Percentiles rank a stretch among this genome's conserved stretches.
Conservation (phyloP, 2,888 invertebrate genomes). For the Odiellus spinosus region DNA sequence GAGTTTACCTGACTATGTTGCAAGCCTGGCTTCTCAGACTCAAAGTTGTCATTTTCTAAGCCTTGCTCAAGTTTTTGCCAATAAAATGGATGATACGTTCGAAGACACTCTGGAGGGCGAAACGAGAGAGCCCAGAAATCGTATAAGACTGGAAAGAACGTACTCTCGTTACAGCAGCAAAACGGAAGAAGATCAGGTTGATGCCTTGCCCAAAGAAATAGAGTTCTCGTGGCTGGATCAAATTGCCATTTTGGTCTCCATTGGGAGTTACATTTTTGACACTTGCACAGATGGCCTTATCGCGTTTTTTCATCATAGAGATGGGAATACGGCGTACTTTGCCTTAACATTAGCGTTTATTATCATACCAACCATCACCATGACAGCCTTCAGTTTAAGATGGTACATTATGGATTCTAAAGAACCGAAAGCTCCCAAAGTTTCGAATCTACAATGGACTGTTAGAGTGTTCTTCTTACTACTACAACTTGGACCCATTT, state of each 20-base stretch:
- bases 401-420: conserved; percentile 36
- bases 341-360: conserved; percentile 52
- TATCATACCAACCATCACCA: conserved; percentile 54
- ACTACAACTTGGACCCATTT: conserved; percentile 55
- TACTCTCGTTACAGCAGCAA: too few species aligned
- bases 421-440: conserved; percentile 11
- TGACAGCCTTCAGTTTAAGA: conserved; percentile 52
- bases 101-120: too few species aligned
- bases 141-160: too few species aligned
- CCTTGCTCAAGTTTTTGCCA: too few species aligned
- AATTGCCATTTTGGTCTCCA: background rate
- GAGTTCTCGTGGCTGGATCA: too few species aligned
- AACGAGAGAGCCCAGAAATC: too few species aligned
- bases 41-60: too few species aligned
- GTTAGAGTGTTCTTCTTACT: conserved; percentile 31
- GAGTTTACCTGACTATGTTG: too few species aligned
- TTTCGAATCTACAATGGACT: conserved; percentile 17
- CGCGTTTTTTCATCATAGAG: conserved; percentile 17
- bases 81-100: too few species aligned
- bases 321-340: conserved; percentile 41
- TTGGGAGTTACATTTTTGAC: conserved; percentile 20
- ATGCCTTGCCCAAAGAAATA: too few species aligned
- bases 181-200: too few species aligned
- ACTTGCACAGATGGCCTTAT: conserved; percentile 19
- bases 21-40: too few species aligned